Evolutionary conservation across 1,140 invertebrate genomes (phyloP), one percentile per base, ranked within the genome.

Genomic region (Diploscapter pachys): DNA sequence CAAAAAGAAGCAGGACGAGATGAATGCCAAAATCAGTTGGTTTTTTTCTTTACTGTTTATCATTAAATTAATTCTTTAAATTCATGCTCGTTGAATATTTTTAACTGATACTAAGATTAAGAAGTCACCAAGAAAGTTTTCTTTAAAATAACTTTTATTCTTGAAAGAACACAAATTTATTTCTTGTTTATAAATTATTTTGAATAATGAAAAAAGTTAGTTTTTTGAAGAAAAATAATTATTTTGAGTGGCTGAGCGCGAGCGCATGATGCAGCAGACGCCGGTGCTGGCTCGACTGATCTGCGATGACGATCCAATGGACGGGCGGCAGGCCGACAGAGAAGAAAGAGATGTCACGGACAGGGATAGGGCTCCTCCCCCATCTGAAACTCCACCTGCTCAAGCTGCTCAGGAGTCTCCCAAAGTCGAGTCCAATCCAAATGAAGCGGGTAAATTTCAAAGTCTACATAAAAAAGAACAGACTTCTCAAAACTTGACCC

Each of bases 1-100:
- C 57, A 77, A 79, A 56, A 79, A 69, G 76, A 78, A 75, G 11
- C 57, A 79, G 64, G 72, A 80, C 3, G 78, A 70, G 8, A 69
- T 69, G 6, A 66, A 72, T 9, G 13, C 68, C 52, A 75, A 79
- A 62, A 54, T 64, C 4, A 72, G 78, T 79, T 8, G 48, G 65
- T 55, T 73, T 68, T 70, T 4, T 13, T 4, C 55, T 70, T 11
- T 51, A 9, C 2, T 56, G 51, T 74, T 53, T 6, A 56, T 51
- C 5, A 8, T 75, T 5, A 11, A 13, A n/a, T 74, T 51, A n/a
- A 5, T 68, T 9, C 56, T 2, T n/a, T 9, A 11, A 11, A 11
- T 31, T 59, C 57, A 11, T 31, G 9, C 57, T 59, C 57, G 9
- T 2, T 59, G 9, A 11, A 11, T 59, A 31, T 31, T 59, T 59